Conservation (phyloP, 1,140 invertebrate genomes). For the Doryteuthis pealeii region DNA sequence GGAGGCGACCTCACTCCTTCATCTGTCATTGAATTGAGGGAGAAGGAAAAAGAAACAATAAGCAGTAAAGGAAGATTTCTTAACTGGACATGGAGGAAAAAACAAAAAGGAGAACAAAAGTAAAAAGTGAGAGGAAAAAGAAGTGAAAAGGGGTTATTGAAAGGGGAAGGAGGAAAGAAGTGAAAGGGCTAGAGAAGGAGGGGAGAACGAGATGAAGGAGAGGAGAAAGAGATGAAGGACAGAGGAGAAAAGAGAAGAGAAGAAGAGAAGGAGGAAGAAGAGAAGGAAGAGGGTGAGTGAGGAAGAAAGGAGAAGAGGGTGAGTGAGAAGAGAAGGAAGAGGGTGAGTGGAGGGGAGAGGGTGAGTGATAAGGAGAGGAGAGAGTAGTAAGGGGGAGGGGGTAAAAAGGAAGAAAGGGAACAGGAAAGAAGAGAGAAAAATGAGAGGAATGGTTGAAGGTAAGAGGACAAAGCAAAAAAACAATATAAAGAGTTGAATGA, state of each 20-base stretch:
- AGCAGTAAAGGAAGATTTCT: too few species aligned
- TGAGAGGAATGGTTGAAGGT: neutral
- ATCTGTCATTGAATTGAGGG: too few species aligned
- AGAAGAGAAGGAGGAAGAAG: neutral
- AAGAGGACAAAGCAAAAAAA: neutral
- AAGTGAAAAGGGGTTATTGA: too few species aligned
- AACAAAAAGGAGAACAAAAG: too few species aligned
- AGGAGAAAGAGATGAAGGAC: neutral
- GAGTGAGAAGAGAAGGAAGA: neutral
- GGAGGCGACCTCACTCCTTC: neutral
- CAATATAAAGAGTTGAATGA: too few species aligned
- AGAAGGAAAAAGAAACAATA: too few species aligned
- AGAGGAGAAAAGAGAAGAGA: neutral
- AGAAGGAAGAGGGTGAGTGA: neutral
- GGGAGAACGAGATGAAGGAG: neutral
- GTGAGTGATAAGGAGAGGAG: neutral
- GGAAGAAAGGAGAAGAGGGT: neutral
- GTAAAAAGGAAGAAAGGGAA: neutral
- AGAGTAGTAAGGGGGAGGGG: neutral
- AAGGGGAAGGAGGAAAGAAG: slow-evolving; percentile 15
- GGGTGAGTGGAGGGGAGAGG: neutral
- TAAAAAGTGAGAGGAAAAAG: too few species aligned
- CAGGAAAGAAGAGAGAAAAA: neutral
- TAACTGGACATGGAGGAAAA: too few species aligned
- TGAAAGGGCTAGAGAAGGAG: slow-evolving; percentile 19